These are phyloP conservation scores for Mus musculus DNA, from an alignment of 2,113 vertebrate species.

Conservation along the genomic window GRCm39 chr12:61345001-61345500, in stretches of 20 bases:
- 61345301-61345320: background rate
- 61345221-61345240: background rate
- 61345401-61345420: background rate
- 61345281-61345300: slow-evolving; percentile 10
- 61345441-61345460: background rate
- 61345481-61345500: background rate
- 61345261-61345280: slow-evolving; percentile 27
- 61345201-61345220: background rate
- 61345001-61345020: background rate
- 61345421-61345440: slow-evolving; percentile 13
- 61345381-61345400: background rate
- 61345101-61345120: background rate
- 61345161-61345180: background rate
- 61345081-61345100: background rate
- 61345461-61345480: background rate
- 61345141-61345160: background rate
- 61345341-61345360: background rate
- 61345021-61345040: background rate
- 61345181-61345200: too few relatives aligned
- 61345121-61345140: background rate
- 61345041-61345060: background rate
- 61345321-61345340: background rate
- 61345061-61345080: background rate
- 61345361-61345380: background rate
- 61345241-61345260: background rate